Evolutionary conservation across 2,113 vertebrate species (phyloP), one percentile per base, ranked within the genome.

Genomic region (Chunga burmeisteri): DNA sequence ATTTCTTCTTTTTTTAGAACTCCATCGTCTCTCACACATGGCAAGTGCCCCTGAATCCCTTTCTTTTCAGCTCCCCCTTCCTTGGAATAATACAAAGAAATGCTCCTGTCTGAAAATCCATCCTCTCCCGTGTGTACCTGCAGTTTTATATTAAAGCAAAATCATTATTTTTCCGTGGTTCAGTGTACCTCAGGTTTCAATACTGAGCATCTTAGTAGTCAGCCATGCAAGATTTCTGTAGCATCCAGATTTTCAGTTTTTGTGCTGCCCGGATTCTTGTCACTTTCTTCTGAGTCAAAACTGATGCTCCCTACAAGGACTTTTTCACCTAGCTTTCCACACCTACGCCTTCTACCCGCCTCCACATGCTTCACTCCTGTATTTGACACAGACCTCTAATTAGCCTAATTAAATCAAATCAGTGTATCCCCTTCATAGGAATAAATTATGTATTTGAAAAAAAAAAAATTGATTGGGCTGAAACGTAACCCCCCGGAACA

Each of bases 331-430:
- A 2, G 74, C 49, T 62, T 86, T 86, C 55, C 50, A 83, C 6
- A 6, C 81, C 67, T 77, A 86, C 7, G 0, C n/a, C 58, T 94
- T 73, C 79, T 88, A 80, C 63, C 46, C 59, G 88, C 85, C 74
- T 88, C 55, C 73, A 81, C 55, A 78, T 77, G 63, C 75, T 92
- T 94, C 88, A 72, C 36, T 93, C 58, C 74, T 79, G 25, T 75
- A 81, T 94, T 93, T 96, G 86, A 95, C 78, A 91, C 8, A 88
- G 87, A 86, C 74, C 58, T 94, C 49, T 85, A 96, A 91, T 97
- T 94, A 94, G 62, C 62, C 85, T 83, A 92, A 95, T 97, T 96
- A 95, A 88, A 92, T 80, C 67, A 83, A 85, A 94, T 73, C 74
- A 62, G 32, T 75, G 17, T 93, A 90, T 93, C 66, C 58, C 32